phyloP scores from a whole-genome alignment of 2,888 invertebrate genomes.

The Mesoligia furuncula region DNA sequence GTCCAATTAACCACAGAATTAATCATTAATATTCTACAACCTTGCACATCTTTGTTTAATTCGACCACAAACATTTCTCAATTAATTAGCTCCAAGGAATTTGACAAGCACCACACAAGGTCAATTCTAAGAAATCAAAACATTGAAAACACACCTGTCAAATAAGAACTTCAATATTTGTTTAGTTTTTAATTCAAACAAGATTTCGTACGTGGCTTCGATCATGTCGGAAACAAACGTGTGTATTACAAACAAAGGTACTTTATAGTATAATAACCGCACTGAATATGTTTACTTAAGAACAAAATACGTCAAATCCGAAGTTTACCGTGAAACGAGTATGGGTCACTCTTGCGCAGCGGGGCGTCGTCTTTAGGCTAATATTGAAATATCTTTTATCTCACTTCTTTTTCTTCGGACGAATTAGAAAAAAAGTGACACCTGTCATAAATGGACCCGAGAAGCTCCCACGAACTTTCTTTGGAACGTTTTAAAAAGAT shows the following conservation, averaged over 20 bases:
- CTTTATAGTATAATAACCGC: constrained; percentile 65
- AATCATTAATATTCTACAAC: constrained; percentile 16
- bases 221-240: constrained; percentile 46
- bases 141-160: constrained; percentile 45
- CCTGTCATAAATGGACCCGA: constrained; percentile 80
- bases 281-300: constrained; percentile 69
- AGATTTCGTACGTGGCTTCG: constrained; percentile 49
- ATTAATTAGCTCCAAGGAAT: constrained; percentile 54
- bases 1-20: constrained; percentile 12
- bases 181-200: constrained; percentile 56
- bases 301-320: constrained; percentile 71
- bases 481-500: constrained; percentile 69
- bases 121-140: constrained; percentile 57
- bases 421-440: constrained; percentile 80
- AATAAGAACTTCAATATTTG: constrained; percentile 48
- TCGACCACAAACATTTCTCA: constrained; percentile 54
- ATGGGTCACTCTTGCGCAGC: constrained; percentile 73
- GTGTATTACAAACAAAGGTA: constrained; percentile 46
- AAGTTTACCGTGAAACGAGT: constrained; percentile 71
- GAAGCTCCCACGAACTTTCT: constrained; percentile 77
- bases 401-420: constrained; percentile 71
- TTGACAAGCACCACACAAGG: constrained; percentile 53
- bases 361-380: constrained; percentile 78
- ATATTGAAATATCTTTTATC: constrained; percentile 85
- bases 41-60: constrained; percentile 50